Base-by-base conservation (phyloP, 2,888 invertebrate genomes). In the Patella caerulea region DNA sequence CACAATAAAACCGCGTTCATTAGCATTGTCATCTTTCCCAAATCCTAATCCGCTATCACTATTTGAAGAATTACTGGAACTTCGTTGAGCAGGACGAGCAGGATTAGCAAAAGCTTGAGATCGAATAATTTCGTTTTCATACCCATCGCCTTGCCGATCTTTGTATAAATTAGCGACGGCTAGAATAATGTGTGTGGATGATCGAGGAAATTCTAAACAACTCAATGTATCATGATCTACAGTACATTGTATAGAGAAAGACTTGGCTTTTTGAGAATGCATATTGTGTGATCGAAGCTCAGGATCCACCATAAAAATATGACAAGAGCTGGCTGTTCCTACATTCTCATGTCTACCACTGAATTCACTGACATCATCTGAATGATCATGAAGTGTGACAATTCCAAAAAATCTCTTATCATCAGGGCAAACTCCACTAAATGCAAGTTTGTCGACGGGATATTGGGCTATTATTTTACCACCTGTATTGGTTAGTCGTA, bases 31-130 rank as follows among this genome's bases (percentile, higher is more conserved):
- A 14, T 97, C 85, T 19, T 79, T 82, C 0, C 87, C 85, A 34
- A 97, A 97, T 0, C 98, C 98, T 80, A 98, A 97, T 0, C 98
- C 98, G 2, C 97, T 98, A 91, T 98, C 98, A 78, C 97, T 97
- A 91, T 97, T 98, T 86, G 97, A 97, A 0, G 97, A 97, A 29
- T 90, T 91, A 84, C 95, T 96, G 87, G 96, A 96, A 74, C 86
- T 86, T 34, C 71, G 81, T 54, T 85, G 84, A 11, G 81, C 79
- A 53, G 82, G 82, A 19, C 82, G 74, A 17, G 81, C 82, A 1
- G 88, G 88, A 76, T 88, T 86, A 15, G 86, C 86, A 73, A 89
- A 87, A 3, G 87, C 87, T 71, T 88, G 86, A n/a, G 88, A 87
- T 75, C 87, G 82, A 0, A 86, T 86, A n/a, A 88, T 83, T 70